Base-by-base conservation (phyloP, 2,888 invertebrate genomes). In the Steinernema hermaphroditum region DNA sequence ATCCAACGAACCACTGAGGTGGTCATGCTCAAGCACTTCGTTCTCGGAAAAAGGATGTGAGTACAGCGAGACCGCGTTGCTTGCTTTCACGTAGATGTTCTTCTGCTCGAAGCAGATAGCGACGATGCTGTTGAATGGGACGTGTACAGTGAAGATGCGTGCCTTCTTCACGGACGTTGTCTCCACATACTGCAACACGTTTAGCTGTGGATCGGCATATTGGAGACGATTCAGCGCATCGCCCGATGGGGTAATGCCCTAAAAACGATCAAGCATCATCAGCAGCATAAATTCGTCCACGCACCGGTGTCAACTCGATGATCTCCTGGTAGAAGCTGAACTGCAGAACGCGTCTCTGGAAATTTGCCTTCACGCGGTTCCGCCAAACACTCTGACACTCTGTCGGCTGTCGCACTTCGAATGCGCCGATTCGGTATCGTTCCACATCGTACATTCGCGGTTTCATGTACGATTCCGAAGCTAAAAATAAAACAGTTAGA, bases 141-240 rank as follows among this genome's bases (percentile, higher is more conserved):
- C 16, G 22, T 54, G 9, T 4, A 54, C 27, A 27, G 54, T 54
- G 54, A 54, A 54, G 6, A 27, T 22, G 12, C 54, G 54, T 16
- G 27, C 12, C 27, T 54, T 54, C 37, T 37, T 37, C 37, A 37
- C 37, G 12, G 37, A 37, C 12, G 37, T 12, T 12, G 37, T 37
- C 27, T 2, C 22, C 4, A 54, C 54, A 24, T 54, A 54, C 16
- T 54, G 54, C 9, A 54, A 6, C 4, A 22, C 22, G 16, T 54
- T 54, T 27, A 54, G 27, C 54, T 54, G 54, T 6, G 54, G 54
- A 16, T 54, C 54, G 2, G 54, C 54, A 16, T 54, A 54, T 27
- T 54, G 54, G 4, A 19, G n/a, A 16, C 22, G 46, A 6, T 19
- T 19, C 16, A 16, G 46, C 4, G 6, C n/a, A 46, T 46, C 22